phyloP scores from a whole-genome alignment of 2,888 invertebrate species.

The Drosophila demipolita region DNA sequence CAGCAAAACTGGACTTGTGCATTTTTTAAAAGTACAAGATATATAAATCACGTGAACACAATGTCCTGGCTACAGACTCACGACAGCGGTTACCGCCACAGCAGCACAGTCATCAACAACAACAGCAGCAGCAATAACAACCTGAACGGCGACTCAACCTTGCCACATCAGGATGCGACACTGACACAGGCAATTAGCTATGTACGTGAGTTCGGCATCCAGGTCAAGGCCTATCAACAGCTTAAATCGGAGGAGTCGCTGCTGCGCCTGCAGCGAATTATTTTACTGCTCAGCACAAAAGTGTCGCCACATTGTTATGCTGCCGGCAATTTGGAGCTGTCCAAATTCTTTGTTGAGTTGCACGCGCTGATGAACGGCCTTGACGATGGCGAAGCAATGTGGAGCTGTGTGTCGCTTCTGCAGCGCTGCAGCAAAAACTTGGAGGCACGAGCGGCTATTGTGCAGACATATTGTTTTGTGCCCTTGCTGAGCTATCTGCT shows the following conservation, averaged over 20 bases:
- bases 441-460: conserved; percentile 76
- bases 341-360: conserved; percentile 83
- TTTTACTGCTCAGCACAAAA: conserved; percentile 75
- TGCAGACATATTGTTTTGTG: conserved; percentile 82
- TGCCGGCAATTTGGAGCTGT: conserved; percentile 76
- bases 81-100: conserved; percentile 13
- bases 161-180: conserved; percentile 50
- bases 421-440: conserved; percentile 82
- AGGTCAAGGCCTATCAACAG: conserved; percentile 72
- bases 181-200: conserved; percentile 72
- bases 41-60: background rate
- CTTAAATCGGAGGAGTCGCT: conserved; percentile 77
- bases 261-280: conserved; percentile 80
- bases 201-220: conserved; percentile 80
- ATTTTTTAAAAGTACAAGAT: background rate
- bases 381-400: conserved; percentile 78
- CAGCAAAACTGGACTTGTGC: background rate
- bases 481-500: conserved; percentile 79
- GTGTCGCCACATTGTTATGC: conserved; percentile 73
- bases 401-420: conserved; percentile 79
- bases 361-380: conserved; percentile 79
- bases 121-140: conserved; percentile 32
- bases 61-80: conserved; percentile 43
- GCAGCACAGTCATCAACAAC: conserved; percentile 4
- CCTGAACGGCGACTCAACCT: conserved; percentile 48